Percentiles rank a stretch among this genome's conserved stretches.
Evolutionary conservation across 2,888 invertebrate genomes (phyloP).

Genomic region (Drosophila demipolita): DNA sequence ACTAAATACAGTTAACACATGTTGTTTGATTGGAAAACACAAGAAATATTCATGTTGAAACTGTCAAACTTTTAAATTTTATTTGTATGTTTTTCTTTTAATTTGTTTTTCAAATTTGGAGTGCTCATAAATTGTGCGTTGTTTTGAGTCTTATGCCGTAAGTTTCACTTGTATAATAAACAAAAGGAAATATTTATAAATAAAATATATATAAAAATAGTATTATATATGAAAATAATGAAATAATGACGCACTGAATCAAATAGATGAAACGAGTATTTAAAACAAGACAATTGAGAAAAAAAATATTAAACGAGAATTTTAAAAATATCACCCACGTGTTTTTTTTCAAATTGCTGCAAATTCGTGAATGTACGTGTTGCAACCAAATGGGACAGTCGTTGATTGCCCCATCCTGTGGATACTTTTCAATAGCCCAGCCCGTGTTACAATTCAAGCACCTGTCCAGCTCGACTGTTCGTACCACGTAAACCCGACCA

Average conservation of each 20-base stretch:
- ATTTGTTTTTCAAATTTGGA: slow-evolving; percentile 1
- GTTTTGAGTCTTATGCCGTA: slow-evolving; percentile 48
- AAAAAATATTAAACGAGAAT: slow-evolving; percentile 61
- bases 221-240: slow-evolving; percentile 64
- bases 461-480: slow-evolving; percentile 30
- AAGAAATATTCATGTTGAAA: slow-evolving; percentile 20
- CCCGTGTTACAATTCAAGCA: slow-evolving; percentile 56
- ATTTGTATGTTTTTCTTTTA: slow-evolving; percentile 19
- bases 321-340: slow-evolving; percentile 46
- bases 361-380: slow-evolving; percentile 6
- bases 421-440: slow-evolving; percentile 20
- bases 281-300: slow-evolving; percentile 70
- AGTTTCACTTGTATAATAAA: slow-evolving; percentile 77
- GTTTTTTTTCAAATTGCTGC: slow-evolving; percentile 32
- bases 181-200: slow-evolving; percentile 41
- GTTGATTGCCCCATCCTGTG: slow-evolving; percentile 49
- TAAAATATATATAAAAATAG: slow-evolving; percentile 45
- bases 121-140: slow-evolving; percentile 35
- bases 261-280: slow-evolving; percentile 83
- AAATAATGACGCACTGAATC: slow-evolving; percentile 84
- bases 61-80: slow-evolving; percentile 30
- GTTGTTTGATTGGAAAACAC: slow-evolving; percentile 35
- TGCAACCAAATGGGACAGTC: slow-evolving; percentile 6
- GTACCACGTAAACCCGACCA: slow-evolving; percentile 18
- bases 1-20: slow-evolving; percentile 56